A percentile compares a stretch with the other conserved stretches of the same genome.
These are phyloP conservation scores for Ceyx margarethae DNA, from an alignment of 2,113 vertebrate genomes.

Conservation along the genomic window DNA sequence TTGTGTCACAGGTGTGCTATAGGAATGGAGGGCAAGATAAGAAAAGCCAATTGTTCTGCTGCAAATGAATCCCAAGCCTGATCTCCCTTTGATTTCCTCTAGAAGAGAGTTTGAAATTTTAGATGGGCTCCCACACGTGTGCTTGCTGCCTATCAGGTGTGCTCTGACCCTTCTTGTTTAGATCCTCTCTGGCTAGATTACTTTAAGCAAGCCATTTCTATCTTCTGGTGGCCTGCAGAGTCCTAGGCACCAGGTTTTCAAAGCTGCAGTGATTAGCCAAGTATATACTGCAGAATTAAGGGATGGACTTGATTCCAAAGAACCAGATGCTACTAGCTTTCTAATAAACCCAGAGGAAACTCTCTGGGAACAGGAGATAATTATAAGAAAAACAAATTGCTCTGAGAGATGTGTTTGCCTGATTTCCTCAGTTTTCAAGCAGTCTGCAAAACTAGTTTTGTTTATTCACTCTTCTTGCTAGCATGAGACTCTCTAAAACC, in stretches of 20 bases:
- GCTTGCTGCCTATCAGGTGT: background rate
- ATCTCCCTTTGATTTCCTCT: background rate
- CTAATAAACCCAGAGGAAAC: background rate
- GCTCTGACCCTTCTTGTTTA: background rate
- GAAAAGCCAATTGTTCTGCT: background rate
- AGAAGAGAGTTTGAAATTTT: background rate
- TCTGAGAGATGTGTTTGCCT: background rate
- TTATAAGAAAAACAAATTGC: background rate
- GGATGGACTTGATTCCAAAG: background rate
- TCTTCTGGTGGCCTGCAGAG: background rate
- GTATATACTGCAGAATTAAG: background rate
- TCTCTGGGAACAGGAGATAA: background rate
- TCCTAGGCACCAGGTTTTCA: background rate
- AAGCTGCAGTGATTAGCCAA: background rate
- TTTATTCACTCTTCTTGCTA: background rate
- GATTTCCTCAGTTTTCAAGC: background rate
- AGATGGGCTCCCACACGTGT: background rate
- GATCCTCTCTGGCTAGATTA: background rate
- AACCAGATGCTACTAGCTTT: background rate
- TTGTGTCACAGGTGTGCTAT: background rate
- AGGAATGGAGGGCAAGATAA: background rate
- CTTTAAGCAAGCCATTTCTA: background rate
- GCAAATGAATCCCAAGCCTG: background rate
- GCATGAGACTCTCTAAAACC: background rate
- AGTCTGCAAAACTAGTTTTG: background rate